These are phyloP conservation scores for Antitype chi DNA, from an alignment of 2,888 invertebrate species.

Conservation along the genomic window DNA sequence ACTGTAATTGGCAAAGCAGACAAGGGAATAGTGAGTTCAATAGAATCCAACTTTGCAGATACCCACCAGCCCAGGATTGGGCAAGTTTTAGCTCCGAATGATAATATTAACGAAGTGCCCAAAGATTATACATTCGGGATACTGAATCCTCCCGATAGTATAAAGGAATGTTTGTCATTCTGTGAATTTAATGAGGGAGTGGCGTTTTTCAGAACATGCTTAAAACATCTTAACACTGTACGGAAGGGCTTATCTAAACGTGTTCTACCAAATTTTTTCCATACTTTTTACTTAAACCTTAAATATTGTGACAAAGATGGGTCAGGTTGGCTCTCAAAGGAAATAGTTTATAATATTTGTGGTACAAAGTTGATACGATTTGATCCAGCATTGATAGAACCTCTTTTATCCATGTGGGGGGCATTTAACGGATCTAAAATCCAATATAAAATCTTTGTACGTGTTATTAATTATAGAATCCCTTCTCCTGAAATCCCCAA, in stretches of 20 bases:
- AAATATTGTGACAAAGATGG: conserved; percentile 82
- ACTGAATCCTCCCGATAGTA: conserved; percentile 81
- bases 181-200: conserved; percentile 80
- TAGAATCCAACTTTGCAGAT: conserved; percentile 83
- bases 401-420: conserved; percentile 84
- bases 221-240: conserved; percentile 85
- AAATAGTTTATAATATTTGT: conserved; percentile 84
- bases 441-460: conserved; percentile 87
- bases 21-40: conserved; percentile 78
- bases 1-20: conserved; percentile 78
- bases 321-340: conserved; percentile 85
- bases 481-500: conserved; percentile 83
- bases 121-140: conserved; percentile 87
- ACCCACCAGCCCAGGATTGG: conserved; percentile 80
- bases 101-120: conserved; percentile 86
- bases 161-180: conserved; percentile 84
- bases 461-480: conserved; percentile 85
- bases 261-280: conserved; percentile 79
- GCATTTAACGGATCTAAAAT: conserved; percentile 86
- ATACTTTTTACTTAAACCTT: conserved; percentile 77
- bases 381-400: conserved; percentile 86
- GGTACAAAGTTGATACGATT: conserved; percentile 83
- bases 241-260: conserved; percentile 78
- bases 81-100: conserved; percentile 84
- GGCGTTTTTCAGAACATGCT: conserved; percentile 83